phyloP scores from a whole-genome alignment of 2,113 vertebrate species.

The Redunca redunca region DNA sequence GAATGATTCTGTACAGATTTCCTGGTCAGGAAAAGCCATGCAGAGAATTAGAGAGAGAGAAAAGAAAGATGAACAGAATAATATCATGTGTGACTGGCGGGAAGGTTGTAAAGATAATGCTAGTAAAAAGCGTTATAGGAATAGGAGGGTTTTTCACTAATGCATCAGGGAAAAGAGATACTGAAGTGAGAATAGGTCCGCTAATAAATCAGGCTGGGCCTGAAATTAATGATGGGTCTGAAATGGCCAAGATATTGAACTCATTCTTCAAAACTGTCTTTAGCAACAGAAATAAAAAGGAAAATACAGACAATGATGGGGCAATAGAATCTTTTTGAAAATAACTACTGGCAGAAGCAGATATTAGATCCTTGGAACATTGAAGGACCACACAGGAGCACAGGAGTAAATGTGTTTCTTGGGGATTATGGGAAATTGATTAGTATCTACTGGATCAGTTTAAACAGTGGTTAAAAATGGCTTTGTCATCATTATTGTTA shows the following conservation, averaged over 20 bases:
- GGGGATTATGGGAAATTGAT: background rate
- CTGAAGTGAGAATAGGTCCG: background rate
- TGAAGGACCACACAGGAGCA: background rate
- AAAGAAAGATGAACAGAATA: background rate
- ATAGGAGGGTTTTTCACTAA: background rate
- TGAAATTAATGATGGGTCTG: background rate
- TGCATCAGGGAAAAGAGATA: background rate
- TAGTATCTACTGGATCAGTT: background rate
- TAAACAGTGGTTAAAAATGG: background rate
- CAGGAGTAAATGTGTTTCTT: background rate
- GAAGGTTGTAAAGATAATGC: background rate
- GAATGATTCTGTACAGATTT: background rate
- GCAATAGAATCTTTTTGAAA: background rate
- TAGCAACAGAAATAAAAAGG: background rate
- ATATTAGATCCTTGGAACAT: background rate
- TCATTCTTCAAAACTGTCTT: slow-evolving; percentile 44
- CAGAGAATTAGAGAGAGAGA: background rate
- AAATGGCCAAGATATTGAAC: slow-evolving; percentile 30
- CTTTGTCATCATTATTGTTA: background rate
- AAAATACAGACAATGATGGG: background rate
- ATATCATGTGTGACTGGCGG: background rate
- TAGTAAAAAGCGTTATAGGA: background rate
- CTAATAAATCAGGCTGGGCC: background rate
- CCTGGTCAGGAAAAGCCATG: background rate
- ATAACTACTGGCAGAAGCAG: background rate